Conservation (phyloP, 1,140 invertebrate genomes). For the Melanaphis sacchari region DNA sequence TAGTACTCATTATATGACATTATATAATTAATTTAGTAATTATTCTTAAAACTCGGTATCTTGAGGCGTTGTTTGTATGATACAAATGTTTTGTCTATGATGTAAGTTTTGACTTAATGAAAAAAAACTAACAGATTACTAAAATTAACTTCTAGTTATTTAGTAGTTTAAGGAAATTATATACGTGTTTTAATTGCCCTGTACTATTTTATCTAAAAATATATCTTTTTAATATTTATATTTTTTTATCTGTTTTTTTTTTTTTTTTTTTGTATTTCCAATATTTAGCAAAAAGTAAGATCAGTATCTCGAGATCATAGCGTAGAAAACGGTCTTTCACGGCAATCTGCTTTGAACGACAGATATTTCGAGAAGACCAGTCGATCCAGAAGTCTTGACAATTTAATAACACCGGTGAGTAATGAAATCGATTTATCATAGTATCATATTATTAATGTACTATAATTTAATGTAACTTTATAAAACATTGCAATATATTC, state of each 20-base stretch:
- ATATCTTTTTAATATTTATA: too few relatives aligned
- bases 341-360: conserved; percentile 86
- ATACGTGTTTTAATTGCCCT: background rate
- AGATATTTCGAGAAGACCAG: conserved; percentile 87
- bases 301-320: conserved; percentile 64
- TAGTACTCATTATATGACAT: background rate
- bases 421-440: background rate
- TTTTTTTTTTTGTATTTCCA: background rate
- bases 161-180: background rate
- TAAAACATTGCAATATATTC: background rate
- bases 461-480: background rate
- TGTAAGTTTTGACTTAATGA: background rate
- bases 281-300: conserved; percentile 60
- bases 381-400: conserved; percentile 82
- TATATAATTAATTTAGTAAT: background rate
- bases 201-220: background rate
- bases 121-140: background rate
- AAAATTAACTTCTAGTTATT: background rate
- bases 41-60: background rate
- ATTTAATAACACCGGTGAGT: conserved; percentile 72
- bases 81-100: background rate
- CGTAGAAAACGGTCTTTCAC: conserved; percentile 71
- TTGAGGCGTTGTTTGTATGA: background rate
- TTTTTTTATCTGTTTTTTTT: too few relatives aligned
- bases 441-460: background rate